A percentile compares a stretch with the other conserved stretches of the same genome.
These are phyloP conservation scores for Agrochola lychnidis DNA, from an alignment of 2,888 invertebrate genomes.

Conservation along the genomic window DNA sequence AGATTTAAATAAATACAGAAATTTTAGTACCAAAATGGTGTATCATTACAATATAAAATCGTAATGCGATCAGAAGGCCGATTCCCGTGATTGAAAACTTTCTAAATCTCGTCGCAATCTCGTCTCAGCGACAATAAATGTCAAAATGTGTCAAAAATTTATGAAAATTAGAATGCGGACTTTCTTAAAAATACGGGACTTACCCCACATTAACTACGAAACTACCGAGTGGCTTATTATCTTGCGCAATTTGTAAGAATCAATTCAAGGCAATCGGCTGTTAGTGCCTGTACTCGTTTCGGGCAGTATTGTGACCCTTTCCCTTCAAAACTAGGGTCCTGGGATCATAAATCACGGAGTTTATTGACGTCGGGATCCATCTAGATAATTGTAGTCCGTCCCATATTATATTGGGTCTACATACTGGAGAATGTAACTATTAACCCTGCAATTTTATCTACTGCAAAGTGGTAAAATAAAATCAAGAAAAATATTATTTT, in stretches of 20 bases:
- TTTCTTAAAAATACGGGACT: no score
- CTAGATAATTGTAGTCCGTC: conserved; percentile 51
- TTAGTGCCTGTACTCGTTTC: conserved; percentile 37
- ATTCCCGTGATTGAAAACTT: no score
- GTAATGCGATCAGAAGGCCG: not conserved
- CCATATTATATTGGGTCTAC: conserved; percentile 31
- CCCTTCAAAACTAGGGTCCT: conserved; percentile 27
- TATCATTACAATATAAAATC: no score
- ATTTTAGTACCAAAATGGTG: no score
- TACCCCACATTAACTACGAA: not conserved
- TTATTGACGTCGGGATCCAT: conserved; percentile 52
- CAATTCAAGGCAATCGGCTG: conserved; percentile 35
- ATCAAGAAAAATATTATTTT: no score
- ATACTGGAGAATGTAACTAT: conserved; percentile 16
- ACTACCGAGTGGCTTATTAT: conserved; percentile 5
- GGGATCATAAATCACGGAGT: conserved; percentile 53
- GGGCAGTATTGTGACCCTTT: conserved; percentile 31
- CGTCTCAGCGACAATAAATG: no score
- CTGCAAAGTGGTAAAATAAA: no score
- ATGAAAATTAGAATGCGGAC: no score
- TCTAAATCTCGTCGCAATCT: no score
- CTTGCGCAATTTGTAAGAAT: conserved; percentile 35
- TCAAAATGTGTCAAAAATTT: no score
- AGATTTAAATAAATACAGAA: no score
- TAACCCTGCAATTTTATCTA: conserved; percentile 4